phyloP scores from a whole-genome alignment of 2,113 vertebrate species.

The Notothenia rossii region DNA sequence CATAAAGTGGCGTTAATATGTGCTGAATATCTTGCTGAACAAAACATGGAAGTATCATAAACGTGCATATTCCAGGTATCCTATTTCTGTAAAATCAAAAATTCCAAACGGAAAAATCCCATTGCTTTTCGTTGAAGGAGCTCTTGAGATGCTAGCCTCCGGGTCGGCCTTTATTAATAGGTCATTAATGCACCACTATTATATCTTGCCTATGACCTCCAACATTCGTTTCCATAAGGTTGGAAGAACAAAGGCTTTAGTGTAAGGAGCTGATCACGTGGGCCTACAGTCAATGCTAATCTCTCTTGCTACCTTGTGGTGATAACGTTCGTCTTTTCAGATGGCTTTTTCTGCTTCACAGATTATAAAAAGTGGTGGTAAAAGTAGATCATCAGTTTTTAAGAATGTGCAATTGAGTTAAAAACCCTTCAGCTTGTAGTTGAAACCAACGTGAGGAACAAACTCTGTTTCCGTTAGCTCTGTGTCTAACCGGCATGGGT shows the following conservation, averaged over 20 bases:
- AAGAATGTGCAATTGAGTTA: background rate
- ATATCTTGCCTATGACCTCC: background rate
- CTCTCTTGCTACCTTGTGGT: background rate
- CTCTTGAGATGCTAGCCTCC: too few relatives aligned
- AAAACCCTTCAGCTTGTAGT: background rate
- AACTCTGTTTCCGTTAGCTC: background rate
- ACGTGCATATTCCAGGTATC: too few relatives aligned
- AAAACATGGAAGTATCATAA: too few relatives aligned
- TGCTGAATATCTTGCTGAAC: too few relatives aligned
- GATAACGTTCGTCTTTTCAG: background rate
- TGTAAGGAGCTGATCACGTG: background rate
- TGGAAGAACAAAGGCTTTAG: conserved; percentile 26
- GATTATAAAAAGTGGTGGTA: background rate
- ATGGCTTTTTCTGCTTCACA: background rate
- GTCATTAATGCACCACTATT: background rate
- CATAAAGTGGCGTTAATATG: too few relatives aligned
- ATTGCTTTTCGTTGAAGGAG: too few relatives aligned
- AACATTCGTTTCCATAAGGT: conserved; percentile 1
- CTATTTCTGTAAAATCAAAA: too few relatives aligned
- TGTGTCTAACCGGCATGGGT: conserved; percentile 19
- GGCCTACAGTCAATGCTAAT: background rate
- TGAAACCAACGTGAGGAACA: conserved; percentile 19
- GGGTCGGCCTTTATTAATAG: too few relatives aligned
- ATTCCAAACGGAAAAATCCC: too few relatives aligned
- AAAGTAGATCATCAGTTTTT: background rate